phyloP scores from a whole-genome alignment of 2,113 vertebrate species.

The Mustela nigripes region DNA sequence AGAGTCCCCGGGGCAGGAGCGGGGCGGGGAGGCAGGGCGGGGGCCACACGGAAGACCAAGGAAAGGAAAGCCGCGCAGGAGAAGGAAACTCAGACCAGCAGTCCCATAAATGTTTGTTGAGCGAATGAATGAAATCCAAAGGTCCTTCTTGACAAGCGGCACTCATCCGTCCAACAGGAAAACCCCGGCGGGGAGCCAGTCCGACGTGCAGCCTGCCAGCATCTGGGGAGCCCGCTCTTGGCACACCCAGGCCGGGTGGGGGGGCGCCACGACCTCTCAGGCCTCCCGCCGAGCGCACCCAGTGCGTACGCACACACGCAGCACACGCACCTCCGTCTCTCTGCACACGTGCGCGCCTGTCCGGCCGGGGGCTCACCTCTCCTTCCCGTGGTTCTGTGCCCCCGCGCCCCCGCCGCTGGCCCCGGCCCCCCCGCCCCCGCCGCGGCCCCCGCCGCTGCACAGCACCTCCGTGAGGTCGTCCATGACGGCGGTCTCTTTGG shows the following conservation, averaged over 20 bases:
- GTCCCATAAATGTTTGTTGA: slow-evolving; percentile 62
- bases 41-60: slow-evolving; percentile 68
- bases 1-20: slow-evolving; percentile 83
- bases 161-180: slow-evolving; percentile 80
- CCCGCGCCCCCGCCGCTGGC: slow-evolving; percentile 87
- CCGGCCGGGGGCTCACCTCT: slow-evolving; percentile 94
- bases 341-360: slow-evolving; percentile 56
- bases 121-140: slow-evolving; percentile 64
- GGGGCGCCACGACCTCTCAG: not conserved
- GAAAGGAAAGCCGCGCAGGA: slow-evolving; percentile 78
- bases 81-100: slow-evolving; percentile 57
- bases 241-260: not conserved
- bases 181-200: not conserved
- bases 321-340: slow-evolving; percentile 33
- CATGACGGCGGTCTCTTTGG: slow-evolving; percentile 99
- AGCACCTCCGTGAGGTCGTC: slow-evolving; percentile 98
- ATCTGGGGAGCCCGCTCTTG: not conserved
- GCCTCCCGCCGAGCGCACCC: not conserved
- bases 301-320: not conserved
- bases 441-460: slow-evolving; percentile 88
- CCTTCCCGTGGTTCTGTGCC: slow-evolving; percentile 97
- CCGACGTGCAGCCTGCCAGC: slow-evolving; percentile 46
- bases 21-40: not conserved
- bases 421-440: slow-evolving; percentile 70
- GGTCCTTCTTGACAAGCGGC: slow-evolving; percentile 84